phyloP scores from a whole-genome alignment of 2,797 vertebrate species.

The Uromys caudimaculatus region DNA sequence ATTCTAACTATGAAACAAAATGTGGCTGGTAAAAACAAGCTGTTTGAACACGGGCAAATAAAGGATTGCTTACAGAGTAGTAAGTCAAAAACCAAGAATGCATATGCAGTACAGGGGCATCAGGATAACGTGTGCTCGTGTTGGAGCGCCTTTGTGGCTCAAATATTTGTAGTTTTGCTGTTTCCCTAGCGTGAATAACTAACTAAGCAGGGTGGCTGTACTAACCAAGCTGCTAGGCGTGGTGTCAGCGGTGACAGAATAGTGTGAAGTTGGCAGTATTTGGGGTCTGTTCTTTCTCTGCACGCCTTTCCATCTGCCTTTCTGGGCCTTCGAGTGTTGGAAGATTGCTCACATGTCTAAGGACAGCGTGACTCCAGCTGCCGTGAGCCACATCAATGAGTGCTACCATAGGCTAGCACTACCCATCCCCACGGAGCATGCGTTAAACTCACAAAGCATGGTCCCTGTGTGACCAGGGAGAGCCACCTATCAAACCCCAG shows the following conservation, averaged over 20 bases:
- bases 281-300: not conserved
- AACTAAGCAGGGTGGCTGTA: not conserved
- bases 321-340: not conserved
- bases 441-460: not conserved
- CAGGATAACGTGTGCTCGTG: not conserved
- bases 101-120: not conserved
- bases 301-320: not conserved
- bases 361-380: not conserved
- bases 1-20: not conserved
- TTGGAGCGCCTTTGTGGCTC: not conserved
- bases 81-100: not conserved
- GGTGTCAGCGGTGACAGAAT: not conserved
- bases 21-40: not conserved
- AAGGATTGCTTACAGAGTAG: not conserved
- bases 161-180: not conserved
- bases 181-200: not conserved
- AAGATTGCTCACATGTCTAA: not conserved
- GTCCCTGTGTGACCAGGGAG: not conserved
- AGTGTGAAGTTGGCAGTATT: rapidly evolving
- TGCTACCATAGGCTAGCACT: not conserved
- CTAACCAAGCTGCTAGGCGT: not conserved
- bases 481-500: not conserved
- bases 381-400: not conserved
- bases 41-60: not conserved
- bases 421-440: not conserved